Conservation (phyloP, 1,140 invertebrate genomes). For the Danaus plexippus region DNA sequence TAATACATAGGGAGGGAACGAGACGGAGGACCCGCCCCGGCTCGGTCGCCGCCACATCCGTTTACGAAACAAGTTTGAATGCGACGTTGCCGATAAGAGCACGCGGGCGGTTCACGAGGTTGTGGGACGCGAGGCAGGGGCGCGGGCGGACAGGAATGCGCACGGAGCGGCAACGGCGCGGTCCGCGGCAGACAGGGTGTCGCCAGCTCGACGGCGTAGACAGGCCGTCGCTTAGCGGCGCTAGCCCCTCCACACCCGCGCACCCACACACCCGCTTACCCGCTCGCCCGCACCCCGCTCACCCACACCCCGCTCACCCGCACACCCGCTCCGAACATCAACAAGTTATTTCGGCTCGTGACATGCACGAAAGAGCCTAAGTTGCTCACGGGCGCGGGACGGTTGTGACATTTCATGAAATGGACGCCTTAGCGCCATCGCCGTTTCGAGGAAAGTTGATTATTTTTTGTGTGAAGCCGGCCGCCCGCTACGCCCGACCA, state of each 20-base stretch:
- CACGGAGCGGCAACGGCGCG: constrained; percentile 78
- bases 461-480: constrained; percentile 61
- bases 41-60: constrained; percentile 74
- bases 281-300: constrained; percentile 29
- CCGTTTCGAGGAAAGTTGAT: constrained; percentile 71
- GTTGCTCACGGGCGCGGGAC: constrained; percentile 20
- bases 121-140: constrained; percentile 43
- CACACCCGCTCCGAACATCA: constrained; percentile 55
- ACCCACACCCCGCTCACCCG: constrained; percentile 44
- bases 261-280: constrained; percentile 27
- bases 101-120: constrained; percentile 56
- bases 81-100: constrained; percentile 66
- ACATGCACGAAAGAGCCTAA: constrained; percentile 46
- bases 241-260: constrained; percentile 42
- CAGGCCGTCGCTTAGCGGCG: constrained; percentile 78
- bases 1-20: constrained; percentile 14
- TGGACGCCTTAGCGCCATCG: constrained; percentile 61
- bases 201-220: constrained; percentile 85
- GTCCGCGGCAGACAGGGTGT: constrained; percentile 91
- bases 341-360: constrained; percentile 67
- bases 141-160: constrained; percentile 69
- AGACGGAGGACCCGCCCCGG: constrained; percentile 46
- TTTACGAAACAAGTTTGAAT: constrained; percentile 77
- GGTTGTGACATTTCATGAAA: constrained; percentile 40
- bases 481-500: constrained; percentile 58